Evolutionary conservation across 2,113 vertebrate genomes (phyloP).

Genomic region (Cercocebus atys): DNA sequence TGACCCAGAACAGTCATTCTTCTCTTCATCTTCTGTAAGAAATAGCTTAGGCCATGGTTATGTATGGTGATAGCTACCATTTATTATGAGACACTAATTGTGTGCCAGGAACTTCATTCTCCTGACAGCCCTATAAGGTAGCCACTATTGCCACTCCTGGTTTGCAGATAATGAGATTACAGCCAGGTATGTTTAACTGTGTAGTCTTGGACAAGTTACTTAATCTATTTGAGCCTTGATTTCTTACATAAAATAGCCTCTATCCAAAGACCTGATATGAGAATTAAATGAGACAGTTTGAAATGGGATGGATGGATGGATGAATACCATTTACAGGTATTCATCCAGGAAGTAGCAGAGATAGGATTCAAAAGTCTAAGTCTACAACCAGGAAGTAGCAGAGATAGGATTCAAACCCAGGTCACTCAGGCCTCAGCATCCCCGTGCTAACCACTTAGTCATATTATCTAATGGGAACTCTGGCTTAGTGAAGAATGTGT

Average conservation of each 20-base stretch:
- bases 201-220: neutral
- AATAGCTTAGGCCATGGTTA: neutral
- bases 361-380: neutral
- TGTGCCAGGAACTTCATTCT: neutral
- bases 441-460: neutral
- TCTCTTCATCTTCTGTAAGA: neutral
- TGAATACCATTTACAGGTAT: too few species aligned
- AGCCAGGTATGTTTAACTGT: neutral
- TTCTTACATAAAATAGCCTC: constrained; percentile 7
- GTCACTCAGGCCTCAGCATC: neutral
- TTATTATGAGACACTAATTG: neutral
- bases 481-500: neutral
- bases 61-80: neutral
- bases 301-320: too few species aligned
- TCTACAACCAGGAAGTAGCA: neutral
- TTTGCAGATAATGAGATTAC: neutral
- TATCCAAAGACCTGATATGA: neutral
- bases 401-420: constrained; percentile 15
- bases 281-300: neutral
- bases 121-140: neutral
- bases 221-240: neutral
- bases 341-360: too few species aligned
- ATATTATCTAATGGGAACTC: neutral
- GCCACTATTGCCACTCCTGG: neutral
- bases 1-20: neutral